These are phyloP conservation scores for Microctonus brassicae DNA, from an alignment of 2,888 invertebrate genomes.

Conservation along the genomic window DNA sequence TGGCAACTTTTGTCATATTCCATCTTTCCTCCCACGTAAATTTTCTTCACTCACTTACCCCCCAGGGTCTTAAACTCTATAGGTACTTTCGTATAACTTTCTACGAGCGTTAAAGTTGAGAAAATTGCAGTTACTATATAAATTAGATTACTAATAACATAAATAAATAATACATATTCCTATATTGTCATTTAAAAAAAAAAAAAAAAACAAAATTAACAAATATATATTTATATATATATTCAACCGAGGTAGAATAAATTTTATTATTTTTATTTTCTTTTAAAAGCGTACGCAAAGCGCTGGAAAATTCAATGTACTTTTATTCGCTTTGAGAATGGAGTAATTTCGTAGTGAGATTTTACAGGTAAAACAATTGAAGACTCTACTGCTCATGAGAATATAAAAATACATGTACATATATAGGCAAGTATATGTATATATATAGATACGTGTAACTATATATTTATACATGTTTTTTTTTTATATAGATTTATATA, in stretches of 20 bases:
- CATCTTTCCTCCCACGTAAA: neutral
- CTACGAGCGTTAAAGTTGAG: neutral
- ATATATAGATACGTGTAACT: no score
- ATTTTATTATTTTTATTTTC: neutral
- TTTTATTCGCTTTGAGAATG: neutral
- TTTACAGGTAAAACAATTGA: constrained; percentile 25
- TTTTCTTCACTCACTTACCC: neutral
- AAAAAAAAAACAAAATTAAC: neutral
- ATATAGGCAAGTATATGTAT: no score
- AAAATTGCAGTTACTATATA: neutral
- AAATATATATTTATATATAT: no score
- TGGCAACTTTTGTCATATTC: constrained; percentile 5
- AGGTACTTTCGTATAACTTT: no score
- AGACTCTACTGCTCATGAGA: neutral
- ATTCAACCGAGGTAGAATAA: no score
- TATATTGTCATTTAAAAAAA: neutral
- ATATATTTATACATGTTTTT: no score
- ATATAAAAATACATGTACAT: neutral
- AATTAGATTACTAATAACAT: neutral
- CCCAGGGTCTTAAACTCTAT: neutral
- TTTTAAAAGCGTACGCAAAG: neutral
- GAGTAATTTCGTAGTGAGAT: constrained; percentile 22
- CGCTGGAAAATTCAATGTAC: constrained; percentile 7
- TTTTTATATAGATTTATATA: no score
- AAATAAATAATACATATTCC: neutral